Base-by-base conservation (phyloP, 2,797 vertebrate species). In the Sebastes wilsoni region DNA sequence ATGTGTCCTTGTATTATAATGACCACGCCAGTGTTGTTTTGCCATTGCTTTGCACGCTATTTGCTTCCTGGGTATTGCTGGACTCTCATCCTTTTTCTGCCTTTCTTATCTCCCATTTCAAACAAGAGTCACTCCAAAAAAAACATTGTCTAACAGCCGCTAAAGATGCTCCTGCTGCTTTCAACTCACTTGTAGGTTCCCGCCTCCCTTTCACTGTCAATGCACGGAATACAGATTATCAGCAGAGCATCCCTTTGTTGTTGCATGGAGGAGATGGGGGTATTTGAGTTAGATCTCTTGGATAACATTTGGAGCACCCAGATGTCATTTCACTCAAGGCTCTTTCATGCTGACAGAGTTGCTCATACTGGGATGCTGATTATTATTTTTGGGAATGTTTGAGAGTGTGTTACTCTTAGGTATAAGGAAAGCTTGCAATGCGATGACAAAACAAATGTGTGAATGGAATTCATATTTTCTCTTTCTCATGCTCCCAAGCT, bases 181-280 rank as follows among this genome's bases (percentile, higher is more conserved):
- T 88, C 28, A 32, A 78, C 79, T 88, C 69, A 68, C 86, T 89
- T 82, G 23, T 60, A 38, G 75, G 64, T 58, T 32, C 62, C 65
- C 86, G 61, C 79, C 78, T 71, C 74, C 79, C 86, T 88, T 83
- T 89, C 42, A 74, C 88, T 87, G 89, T 88, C 87, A 76, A 86
- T 80, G 94, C 95, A 96, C 88, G 92, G 89, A 90, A 96, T 93
- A 75, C 85, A 94, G 94, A 96, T 94, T 89, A 95, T 90, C 93
- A 82, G 83, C 82, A 62, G 85, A 82, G 77, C 92, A 74, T 82
- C 90, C 82, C 91, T 96, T 96, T 95, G 95, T 95, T 95, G 93
- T 91, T 89, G 85, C 84, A 83, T 66, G 79, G 83, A 78, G 89
- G 88, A 70, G 80, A 96, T 96, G 86, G 16, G 94, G 96, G 96